Base-by-base conservation (phyloP, 2,888 invertebrate species). In the Tinea pellionella region DNA sequence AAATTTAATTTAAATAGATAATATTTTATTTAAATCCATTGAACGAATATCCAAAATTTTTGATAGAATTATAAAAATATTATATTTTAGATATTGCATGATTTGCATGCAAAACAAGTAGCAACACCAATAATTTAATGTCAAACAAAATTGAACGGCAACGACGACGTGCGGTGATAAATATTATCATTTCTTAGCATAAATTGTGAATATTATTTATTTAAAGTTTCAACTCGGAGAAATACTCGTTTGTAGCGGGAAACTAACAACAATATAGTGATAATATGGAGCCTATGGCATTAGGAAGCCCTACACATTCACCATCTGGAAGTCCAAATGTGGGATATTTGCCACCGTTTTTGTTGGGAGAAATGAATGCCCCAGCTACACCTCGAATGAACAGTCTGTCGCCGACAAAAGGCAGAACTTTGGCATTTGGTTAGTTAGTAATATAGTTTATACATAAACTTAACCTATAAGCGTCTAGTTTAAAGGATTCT, bases 281-380 rank as follows among this genome's bases (percentile, higher is more conserved):
- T 53, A 75, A 78, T 76, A 95, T 95, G 94, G 95, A 95, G 76
- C 95, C 95, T 59, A 95, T 95, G 95, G 89, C 91, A 60, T 80
- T 95, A 65, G 95, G 95, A 63, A 94, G 94, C 74, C 92, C 94
- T 1, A 90, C 91, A 59, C 91, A 92, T 67, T 92, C 92, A 65
- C 92, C 93, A 24, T 89, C 91, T 15, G 90, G 92, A 19, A 90
- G 89, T 64, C 86, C 89, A 41, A 90, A 89, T 68, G 91, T 91
- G 37, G 90, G 91, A 56, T 95, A 92, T 80, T 85, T 95, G 68
- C 95, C 95, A 57, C 90, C 92, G 62, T 95, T 93, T 76, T 85
- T 95, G 19, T 89, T 95, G 74, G 95, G 95, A 24, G 94, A 94
- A 74, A 87, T 89, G 56, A 90, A 89, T 68, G 82, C 88, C 18